Base-by-base conservation (phyloP, 2,888 invertebrate genomes). In the Acanthosepion lycidas region DNA sequence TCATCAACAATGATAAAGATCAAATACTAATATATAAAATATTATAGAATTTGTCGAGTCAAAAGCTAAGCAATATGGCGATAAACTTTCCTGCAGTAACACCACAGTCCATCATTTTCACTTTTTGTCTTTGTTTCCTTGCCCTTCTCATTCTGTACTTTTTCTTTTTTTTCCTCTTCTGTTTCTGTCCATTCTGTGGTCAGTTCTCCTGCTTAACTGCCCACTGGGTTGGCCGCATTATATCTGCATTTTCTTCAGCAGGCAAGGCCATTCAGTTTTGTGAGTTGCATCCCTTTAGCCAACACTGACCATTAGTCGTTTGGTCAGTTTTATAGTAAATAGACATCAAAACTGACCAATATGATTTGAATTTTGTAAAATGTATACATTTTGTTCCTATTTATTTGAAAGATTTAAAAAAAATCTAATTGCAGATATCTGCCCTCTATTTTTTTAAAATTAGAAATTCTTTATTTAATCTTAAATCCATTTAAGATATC, bases 181-280 rank as follows among this genome's bases (percentile, higher is more conserved):
- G 33, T 78, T n/a, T 78, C 78, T 78, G 78, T 78, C 78, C 78
- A 78, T 78, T n/a, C n/a, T 78, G 78, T 78, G 78, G 78, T n/a
- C 78, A 78, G n/a, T 78, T 33, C 78, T 78, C 78, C n/a, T 78
- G n/a, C n/a, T n/a, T 33, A 78, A 78, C 78, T 78, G 78, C 78
- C 78, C 78, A 78, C 78, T 78, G 78, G 78, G 33, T 78, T 78
- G 78, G 78, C n/a, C 78, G n/a, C 78, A 78, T 78, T 78, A 33
- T 78, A 33, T n/a, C n/a, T 33, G 33, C 12, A n/a, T 33, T n/a
- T 78, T 78, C n/a, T n/a, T n/a, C 78, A 78, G 78, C 78, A 78
- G 78, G 78, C n/a, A 78, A 78, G n/a, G 78, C 78, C n/a, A 78
- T 78, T 78, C 78, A n/a, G 33, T 78, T 33, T 18, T 78, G 78